Percentiles rank a stretch among this genome's conserved stretches.
phyloP scores from a whole-genome alignment of 1,140 invertebrate species.

The Drosophila takahashii region DNA sequence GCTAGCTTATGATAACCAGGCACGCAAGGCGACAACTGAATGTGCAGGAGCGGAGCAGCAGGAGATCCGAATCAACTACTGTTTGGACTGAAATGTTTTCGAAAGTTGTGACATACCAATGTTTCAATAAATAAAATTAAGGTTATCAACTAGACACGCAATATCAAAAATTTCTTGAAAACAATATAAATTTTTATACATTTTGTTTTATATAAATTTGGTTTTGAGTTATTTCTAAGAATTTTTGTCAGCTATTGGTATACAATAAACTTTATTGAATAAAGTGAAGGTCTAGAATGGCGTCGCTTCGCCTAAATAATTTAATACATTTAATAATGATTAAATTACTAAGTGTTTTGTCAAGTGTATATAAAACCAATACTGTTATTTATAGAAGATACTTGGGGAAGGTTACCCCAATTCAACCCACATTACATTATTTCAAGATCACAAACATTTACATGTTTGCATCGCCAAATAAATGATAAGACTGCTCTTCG shows the following conservation, averaged over 20 bases:
- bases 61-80: constrained; percentile 44
- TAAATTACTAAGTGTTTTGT: neutral
- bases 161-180: too few species aligned
- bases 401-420: neutral
- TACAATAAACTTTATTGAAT: too few species aligned
- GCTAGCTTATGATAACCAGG: constrained; percentile 59
- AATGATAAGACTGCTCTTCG: constrained; percentile 26
- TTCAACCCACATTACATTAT: constrained; percentile 20
- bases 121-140: neutral
- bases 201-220: too few species aligned
- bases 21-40: constrained; percentile 49
- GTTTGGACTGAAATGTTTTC: constrained; percentile 5
- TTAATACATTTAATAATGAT: neutral
- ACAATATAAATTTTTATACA: too few species aligned
- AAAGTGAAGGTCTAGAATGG: too few species aligned
- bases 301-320: too few species aligned
- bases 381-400: neutral
- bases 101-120: neutral
- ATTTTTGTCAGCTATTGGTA: too few species aligned
- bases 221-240: too few species aligned
- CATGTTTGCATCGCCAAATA: constrained; percentile 20
- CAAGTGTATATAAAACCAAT: neutral
- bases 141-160: too few species aligned
- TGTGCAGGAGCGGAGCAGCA: constrained; percentile 39
- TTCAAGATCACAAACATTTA: constrained; percentile 48